Evolutionary conservation across 2,888 invertebrate genomes (phyloP).

Genomic region (Tinea trinotella): DNA sequence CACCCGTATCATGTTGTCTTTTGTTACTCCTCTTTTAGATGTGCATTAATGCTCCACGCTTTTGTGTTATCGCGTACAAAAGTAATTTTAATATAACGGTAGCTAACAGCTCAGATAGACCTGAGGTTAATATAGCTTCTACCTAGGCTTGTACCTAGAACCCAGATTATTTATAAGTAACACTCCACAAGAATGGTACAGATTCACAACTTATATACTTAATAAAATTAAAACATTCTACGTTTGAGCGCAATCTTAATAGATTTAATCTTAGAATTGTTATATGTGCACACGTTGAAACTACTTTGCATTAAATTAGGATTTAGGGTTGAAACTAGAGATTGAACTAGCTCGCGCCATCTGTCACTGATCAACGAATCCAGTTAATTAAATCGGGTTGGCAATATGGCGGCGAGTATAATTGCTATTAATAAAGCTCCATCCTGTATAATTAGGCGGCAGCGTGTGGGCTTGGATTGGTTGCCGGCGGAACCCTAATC

Average conservation of each 20-base stretch:
- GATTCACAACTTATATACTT: too few species aligned
- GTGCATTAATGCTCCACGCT: neutral
- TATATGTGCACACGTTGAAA: neutral
- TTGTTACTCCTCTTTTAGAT: neutral
- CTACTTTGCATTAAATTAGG: neutral
- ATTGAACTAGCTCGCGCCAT: conserved; percentile 44
- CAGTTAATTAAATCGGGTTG: conserved; percentile 69
- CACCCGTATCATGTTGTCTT: neutral
- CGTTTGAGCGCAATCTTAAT: neutral
- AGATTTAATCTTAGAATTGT: neutral
- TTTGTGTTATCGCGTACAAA: neutral
- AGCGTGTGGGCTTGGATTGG: conserved; percentile 53
- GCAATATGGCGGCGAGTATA: conserved; percentile 68
- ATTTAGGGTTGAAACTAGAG: conserved; percentile 41
- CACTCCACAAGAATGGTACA: neutral
- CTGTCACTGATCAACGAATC: conserved; percentile 69
- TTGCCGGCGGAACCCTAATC: conserved; percentile 54
- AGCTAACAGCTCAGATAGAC: neutral
- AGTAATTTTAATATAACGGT: neutral
- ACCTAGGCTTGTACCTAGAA: neutral
- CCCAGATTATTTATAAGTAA: neutral
- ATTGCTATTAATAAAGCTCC: conserved; percentile 72
- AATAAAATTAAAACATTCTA: neutral
- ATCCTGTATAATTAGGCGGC: conserved; percentile 66
- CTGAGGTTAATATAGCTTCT: neutral